These are phyloP conservation scores for Oegoconia quadripuncta DNA, from an alignment of 2,888 invertebrate species.

Conservation along the genomic window DNA sequence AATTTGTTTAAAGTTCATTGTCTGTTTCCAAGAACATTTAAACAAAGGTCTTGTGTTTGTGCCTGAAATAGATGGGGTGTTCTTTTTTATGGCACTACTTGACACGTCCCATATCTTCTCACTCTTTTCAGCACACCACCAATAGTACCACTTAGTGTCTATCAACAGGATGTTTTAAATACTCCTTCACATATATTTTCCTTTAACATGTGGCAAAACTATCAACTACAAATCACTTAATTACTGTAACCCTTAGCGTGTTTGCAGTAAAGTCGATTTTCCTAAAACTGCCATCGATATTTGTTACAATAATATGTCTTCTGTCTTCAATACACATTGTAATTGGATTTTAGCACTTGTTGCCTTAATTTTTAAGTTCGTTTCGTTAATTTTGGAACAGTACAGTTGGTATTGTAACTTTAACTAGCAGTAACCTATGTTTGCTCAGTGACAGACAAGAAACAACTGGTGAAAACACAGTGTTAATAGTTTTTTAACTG, in stretches of 20 bases:
- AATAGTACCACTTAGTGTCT: slow-evolving; percentile 53
- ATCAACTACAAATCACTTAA: slow-evolving; percentile 24
- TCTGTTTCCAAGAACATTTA: no score
- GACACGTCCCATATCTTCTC: slow-evolving; percentile 22
- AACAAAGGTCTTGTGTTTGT: no score
- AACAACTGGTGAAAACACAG: slow-evolving; percentile 56
- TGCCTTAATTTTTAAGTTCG: not conserved
- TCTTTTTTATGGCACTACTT: slow-evolving; percentile 2
- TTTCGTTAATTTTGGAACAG: not conserved
- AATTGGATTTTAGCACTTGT: not conserved
- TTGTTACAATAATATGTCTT: not conserved
- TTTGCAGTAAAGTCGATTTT: no score
- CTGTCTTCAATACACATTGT: not conserved
- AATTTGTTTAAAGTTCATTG: no score
- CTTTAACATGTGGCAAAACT: slow-evolving; percentile 52
- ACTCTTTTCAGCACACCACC: slow-evolving; percentile 28
- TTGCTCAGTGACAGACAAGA: slow-evolving; percentile 60
- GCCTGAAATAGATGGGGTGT: no score
- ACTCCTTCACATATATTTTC: slow-evolving; percentile 66
- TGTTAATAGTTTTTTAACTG: slow-evolving; percentile 43
- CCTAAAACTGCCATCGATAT: no score
- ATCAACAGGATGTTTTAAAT: slow-evolving; percentile 52
- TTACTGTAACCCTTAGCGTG: no score
- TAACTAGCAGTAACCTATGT: slow-evolving; percentile 34
- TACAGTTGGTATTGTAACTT: slow-evolving; percentile 19